Conservation (phyloP, 2,113 vertebrate species). For the Oplegnathus fasciatus region DNA sequence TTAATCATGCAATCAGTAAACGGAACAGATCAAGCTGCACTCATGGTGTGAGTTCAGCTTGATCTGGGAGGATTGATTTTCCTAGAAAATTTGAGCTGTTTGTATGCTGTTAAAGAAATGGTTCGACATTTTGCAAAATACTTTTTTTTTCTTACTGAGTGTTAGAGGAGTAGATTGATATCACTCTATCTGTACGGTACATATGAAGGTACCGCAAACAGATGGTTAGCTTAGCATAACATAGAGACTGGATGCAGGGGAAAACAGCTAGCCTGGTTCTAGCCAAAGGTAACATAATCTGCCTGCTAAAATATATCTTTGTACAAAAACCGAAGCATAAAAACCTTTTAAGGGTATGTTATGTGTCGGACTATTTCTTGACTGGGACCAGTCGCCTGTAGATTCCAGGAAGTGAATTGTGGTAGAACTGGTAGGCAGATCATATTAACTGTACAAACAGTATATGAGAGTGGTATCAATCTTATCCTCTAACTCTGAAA, state of each 20-base stretch:
- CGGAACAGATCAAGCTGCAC: not conserved
- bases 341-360: too few relatives aligned
- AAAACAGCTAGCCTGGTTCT: not conserved
- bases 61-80: not conserved
- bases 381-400: too few relatives aligned
- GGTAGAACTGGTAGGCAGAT: too few relatives aligned
- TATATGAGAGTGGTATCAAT: not conserved
- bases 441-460: not conserved
- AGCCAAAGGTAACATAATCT: not conserved
- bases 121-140: not conserved
- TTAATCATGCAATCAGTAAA: not conserved
- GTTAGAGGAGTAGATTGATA: not conserved
- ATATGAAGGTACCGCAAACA: not conserved
- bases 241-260: not conserved
- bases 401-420: not conserved
- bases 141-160: not conserved
- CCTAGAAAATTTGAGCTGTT: not conserved
- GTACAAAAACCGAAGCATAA: not conserved
- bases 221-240: not conserved
- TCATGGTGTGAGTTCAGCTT: not conserved
- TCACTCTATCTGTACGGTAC: not conserved
- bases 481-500: not conserved
- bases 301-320: not conserved
- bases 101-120: not conserved
- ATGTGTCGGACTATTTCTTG: too few relatives aligned